Evolutionary conservation across 2,113 vertebrate species (phyloP).

Genomic region (Rhea pennata): DNA sequence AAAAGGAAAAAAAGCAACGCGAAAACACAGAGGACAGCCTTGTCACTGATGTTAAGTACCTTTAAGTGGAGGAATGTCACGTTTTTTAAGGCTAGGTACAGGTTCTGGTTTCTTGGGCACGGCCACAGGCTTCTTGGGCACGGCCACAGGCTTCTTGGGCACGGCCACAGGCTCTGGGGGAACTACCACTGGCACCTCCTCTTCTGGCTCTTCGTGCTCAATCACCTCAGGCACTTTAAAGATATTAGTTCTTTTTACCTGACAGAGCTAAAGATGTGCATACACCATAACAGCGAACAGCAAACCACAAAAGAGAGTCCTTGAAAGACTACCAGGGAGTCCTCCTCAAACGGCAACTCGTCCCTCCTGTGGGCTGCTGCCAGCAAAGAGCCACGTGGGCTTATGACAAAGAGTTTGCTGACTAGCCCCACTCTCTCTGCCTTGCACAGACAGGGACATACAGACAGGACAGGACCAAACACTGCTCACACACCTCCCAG

Average conservation of each 20-base stretch:
- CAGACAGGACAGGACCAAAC: background rate
- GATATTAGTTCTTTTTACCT: background rate
- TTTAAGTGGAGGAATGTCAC: background rate
- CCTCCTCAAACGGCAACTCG: background rate
- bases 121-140: background rate
- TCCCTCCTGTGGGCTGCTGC: accelerated
- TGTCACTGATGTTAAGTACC: slow-evolving; percentile 26
- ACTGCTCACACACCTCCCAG: background rate
- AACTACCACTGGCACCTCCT: background rate
- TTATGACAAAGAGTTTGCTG: accelerated
- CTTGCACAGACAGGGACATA: background rate
- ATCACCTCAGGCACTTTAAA: slow-evolving; percentile 9
- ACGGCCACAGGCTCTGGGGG: background rate
- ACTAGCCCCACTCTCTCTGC: background rate
- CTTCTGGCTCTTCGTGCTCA: background rate
- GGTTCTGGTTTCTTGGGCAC: slow-evolving; percentile 33
- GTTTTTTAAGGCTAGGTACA: background rate
- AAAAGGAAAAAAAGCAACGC: background rate
- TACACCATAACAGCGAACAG: background rate
- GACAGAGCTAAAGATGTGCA: background rate
- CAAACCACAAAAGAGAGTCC: background rate
- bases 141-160: background rate
- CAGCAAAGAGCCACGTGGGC: accelerated
- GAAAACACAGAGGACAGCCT: accelerated
- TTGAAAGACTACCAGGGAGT: too few relatives aligned